Evolutionary conservation across 2,113 vertebrate genomes (phyloP).

Genomic region (Erpornis zantholeuca): DNA sequence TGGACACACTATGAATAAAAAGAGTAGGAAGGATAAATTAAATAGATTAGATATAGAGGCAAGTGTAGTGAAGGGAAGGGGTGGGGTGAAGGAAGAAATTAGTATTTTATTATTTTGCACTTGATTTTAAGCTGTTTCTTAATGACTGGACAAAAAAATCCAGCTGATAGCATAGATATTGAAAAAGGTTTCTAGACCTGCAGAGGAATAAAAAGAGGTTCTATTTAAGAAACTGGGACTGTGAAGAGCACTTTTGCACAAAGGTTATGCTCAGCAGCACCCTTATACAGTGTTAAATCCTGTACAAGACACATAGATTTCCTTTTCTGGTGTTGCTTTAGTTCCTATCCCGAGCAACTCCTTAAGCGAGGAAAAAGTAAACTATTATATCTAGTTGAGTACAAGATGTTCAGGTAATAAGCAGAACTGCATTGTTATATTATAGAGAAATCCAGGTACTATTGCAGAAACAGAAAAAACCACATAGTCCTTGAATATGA

Average conservation of each 20-base stretch:
- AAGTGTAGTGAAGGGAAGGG: not conserved
- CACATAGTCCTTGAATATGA: not conserved
- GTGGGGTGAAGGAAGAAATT: not conserved
- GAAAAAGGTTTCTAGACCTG: not conserved
- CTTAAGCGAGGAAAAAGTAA: not conserved
- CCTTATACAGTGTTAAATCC: not conserved
- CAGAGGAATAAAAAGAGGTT: not conserved
- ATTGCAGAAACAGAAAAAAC: not conserved
- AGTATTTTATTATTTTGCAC: not conserved
- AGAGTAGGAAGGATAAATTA: not conserved
- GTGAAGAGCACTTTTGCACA: not conserved
- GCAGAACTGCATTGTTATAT: not conserved
- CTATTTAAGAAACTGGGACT: not conserved
- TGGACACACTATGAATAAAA: not conserved
- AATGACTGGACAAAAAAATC: not conserved
- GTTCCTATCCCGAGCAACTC: not conserved
- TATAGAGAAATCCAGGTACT: not conserved
- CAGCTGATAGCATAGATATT: not conserved
- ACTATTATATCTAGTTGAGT: not conserved
- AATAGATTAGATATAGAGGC: not conserved
- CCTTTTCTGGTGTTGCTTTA: not conserved
- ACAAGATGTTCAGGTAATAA: not conserved
- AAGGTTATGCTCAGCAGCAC: not conserved
- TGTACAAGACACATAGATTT: not conserved
- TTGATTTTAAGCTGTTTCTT: not conserved